Evolutionary conservation across 64 coral and sea anemone genomes (phyloP), one percentile per base, ranked within the genome.

Genomic region (Hydrozoanthus tunicans): DNA sequence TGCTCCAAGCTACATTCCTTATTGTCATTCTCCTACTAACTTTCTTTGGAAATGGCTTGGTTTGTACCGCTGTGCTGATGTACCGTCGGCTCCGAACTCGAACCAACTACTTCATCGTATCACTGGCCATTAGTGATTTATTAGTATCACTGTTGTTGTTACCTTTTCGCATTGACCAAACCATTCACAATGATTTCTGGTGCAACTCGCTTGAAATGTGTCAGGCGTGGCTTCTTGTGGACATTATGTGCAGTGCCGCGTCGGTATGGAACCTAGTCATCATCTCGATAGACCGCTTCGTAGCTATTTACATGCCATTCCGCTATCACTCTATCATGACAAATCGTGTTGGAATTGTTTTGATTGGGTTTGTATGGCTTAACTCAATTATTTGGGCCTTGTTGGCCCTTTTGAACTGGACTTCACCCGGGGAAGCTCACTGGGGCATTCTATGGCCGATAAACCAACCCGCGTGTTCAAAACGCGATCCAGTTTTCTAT

Each of bases 181-280:
- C 73, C 5, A 7, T 91, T n/a, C 91, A 98, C 51, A 98, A 98
- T 60, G 89, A 53, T 27, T 3, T 58, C 57, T 98, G 91, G 89
- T 98, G 96, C 61, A 80, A 89, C 6, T 80, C 81, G 53, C 27
- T 90, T 5, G 88, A 70, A 17, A 20, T 89, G 14, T 98, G 96
- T 56, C 15, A 57, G 6, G 82, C 91, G 0, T 95, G 91, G 91
- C 71, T 98, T 65, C 53, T 98, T 26, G 78, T 80, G 9, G 96
- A 98, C 32, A 26, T 79, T 3, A 91, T 91, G 14, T 93, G 91
- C 71, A 89, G 91, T 15, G 81, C 77, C 73, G 93, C 96, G 5
- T 98, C 96, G 0, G 95, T 98, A 9, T 98, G 93, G 91, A 98
- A 98, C 24, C 75, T 98, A 25, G 96, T 91, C 32, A 86, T 85